Evolutionary conservation across 2,113 vertebrate genomes (phyloP).

Genomic region (Muntiacus muntjak): DNA sequence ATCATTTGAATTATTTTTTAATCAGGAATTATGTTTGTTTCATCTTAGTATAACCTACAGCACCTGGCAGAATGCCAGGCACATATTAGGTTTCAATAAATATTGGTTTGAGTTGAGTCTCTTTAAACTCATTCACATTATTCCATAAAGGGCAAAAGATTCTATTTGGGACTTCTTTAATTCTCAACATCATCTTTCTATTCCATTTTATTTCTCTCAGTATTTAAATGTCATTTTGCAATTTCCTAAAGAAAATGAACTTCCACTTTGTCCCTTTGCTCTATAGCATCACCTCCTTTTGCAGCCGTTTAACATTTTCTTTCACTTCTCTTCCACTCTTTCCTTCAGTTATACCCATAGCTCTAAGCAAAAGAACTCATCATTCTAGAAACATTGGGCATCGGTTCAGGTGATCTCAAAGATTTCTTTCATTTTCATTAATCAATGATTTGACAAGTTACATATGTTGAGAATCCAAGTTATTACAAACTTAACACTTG

Average conservation of each 20-base stretch:
- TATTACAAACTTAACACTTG: background rate
- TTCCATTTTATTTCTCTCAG: conserved; percentile 43
- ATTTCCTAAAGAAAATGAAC: conserved; percentile 12
- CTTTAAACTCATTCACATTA: conserved; percentile 41
- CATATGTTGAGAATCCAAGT: conserved; percentile 3
- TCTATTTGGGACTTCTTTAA: conserved; percentile 30
- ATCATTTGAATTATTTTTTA: conserved; percentile 3
- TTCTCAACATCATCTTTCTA: conserved; percentile 45
- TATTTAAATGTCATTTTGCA: conserved; percentile 59
- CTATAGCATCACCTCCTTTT: background rate
- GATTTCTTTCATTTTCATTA: background rate
- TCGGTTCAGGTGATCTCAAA: background rate
- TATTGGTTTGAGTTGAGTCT: conserved; percentile 35
- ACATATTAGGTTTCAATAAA: conserved; percentile 36
- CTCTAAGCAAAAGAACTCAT: background rate
- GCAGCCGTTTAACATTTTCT: background rate
- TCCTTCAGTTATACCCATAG: background rate
- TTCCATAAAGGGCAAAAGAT: conserved; percentile 15
- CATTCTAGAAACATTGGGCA: background rate
- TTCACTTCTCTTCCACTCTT: background rate
- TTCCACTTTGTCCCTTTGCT: background rate
- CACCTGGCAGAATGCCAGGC: background rate
- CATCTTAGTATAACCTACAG: background rate
- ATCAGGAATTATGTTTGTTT: conserved; percentile 13
- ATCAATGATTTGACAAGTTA: background rate